Conservation (phyloP, 2,888 invertebrate genomes). For the Coleophora flavipennella region DNA sequence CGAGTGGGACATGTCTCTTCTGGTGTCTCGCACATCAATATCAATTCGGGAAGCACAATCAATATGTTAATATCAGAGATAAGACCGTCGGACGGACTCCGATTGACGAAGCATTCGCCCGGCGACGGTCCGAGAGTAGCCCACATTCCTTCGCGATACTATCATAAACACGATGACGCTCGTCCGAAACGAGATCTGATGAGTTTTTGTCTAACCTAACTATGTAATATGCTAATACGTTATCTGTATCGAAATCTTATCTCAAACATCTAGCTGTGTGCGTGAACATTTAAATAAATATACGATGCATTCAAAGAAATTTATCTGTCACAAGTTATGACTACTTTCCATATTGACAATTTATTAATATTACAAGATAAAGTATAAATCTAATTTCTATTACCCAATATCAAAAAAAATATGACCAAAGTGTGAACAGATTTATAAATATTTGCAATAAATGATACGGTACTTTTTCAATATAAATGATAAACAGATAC, state of each 20-base stretch:
- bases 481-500: not conserved
- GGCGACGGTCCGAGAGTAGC: conserved; percentile 51
- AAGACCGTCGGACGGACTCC: conserved; percentile 58
- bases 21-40: conserved; percentile 57
- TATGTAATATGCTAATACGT: conserved; percentile 37
- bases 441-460: too few species aligned
- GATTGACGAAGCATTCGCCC: conserved; percentile 44
- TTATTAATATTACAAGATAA: not conserved
- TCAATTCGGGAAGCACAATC: conserved; percentile 61
- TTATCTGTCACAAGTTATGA: too few species aligned
- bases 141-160: conserved; percentile 50
- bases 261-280: not conserved
- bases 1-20: conserved; percentile 17
- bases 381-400: not conserved
- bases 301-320: not conserved
- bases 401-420: not conserved
- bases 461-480: not conserved
- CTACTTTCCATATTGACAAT: not conserved
- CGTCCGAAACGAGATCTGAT: conserved; percentile 33
- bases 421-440: too few species aligned
- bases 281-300: not conserved
- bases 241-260: conserved; percentile 3
- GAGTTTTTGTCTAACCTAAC: conserved; percentile 37
- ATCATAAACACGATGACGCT: conserved; percentile 48
- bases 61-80: conserved; percentile 68